Conservation (phyloP, 2,888 invertebrate genomes). For the Cephus sareptanus region DNA sequence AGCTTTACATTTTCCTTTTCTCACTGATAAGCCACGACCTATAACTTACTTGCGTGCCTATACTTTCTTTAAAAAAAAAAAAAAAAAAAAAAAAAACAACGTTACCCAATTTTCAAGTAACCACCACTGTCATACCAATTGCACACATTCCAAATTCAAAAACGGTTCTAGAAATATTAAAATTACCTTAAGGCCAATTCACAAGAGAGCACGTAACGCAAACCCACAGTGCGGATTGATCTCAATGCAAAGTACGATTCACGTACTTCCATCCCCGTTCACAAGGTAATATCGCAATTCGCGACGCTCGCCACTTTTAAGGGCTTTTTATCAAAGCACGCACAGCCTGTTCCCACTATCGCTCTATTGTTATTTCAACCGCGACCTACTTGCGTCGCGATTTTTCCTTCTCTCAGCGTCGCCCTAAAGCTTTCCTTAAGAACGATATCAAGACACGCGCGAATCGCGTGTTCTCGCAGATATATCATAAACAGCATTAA, state of each 20-base stretch:
- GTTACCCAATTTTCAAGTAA: neutral
- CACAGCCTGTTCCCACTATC: conserved; percentile 52
- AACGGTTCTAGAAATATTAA: neutral
- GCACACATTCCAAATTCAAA: neutral
- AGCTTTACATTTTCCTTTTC: neutral
- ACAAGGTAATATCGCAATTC: neutral
- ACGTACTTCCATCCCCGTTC: neutral
- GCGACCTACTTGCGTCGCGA: conserved; percentile 58
- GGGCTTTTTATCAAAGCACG: conserved; percentile 49
- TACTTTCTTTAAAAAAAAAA: neutral
- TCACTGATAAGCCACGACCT: neutral
- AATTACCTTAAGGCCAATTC: neutral
- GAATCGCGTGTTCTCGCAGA: neutral
- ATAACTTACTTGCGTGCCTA: conserved; percentile 1
- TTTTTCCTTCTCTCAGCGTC: conserved; percentile 38
- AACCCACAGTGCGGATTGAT: neutral
- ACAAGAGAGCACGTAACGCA: neutral
- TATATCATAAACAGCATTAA: neutral
- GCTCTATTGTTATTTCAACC: conserved; percentile 47
- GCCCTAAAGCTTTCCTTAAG: neutral
- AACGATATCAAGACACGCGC: neutral
- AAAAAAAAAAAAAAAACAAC: neutral
- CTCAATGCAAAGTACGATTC: neutral
- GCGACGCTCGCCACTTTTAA: neutral
- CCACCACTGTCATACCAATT: neutral